phyloP scores from a whole-genome alignment of 1,140 invertebrate genomes.

The Bombus confusus region DNA sequence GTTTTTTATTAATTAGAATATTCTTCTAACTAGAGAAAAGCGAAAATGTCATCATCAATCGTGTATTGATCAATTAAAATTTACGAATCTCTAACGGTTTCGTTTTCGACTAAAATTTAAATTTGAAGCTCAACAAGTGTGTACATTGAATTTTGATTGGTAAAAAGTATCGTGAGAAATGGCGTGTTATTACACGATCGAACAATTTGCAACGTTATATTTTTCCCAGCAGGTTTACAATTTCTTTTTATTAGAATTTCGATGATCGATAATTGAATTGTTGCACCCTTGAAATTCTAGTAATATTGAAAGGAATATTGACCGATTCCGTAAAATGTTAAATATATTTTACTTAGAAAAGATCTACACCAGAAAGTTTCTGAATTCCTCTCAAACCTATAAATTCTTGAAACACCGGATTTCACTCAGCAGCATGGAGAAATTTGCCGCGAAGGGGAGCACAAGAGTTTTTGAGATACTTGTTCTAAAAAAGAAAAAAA shows the following conservation, averaged over 20 bases:
- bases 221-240: not conserved
- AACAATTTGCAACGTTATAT: not conserved
- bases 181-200: not conserved
- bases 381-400: not conserved
- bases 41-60: not conserved
- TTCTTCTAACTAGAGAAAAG: not conserved
- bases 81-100: not conserved
- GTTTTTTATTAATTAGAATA: not conserved
- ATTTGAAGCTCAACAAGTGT: not conserved
- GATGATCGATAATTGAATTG: not conserved
- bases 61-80: not conserved
- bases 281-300: not conserved
- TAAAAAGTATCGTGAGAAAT: not conserved
- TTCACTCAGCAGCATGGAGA: not conserved
- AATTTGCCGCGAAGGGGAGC: not conserved
- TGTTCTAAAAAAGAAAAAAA: not conserved
- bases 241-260: not conserved
- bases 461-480: too few relatives aligned
- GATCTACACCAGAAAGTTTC: not conserved
- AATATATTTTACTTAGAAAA: not conserved
- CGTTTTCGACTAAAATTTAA: not conserved
- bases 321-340: not conserved
- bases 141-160: not conserved
- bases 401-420: not conserved
- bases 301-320: not conserved